Evolutionary conservation across 1,140 invertebrate species (phyloP).

Genomic region (Rhopalosiphum padi): DNA sequence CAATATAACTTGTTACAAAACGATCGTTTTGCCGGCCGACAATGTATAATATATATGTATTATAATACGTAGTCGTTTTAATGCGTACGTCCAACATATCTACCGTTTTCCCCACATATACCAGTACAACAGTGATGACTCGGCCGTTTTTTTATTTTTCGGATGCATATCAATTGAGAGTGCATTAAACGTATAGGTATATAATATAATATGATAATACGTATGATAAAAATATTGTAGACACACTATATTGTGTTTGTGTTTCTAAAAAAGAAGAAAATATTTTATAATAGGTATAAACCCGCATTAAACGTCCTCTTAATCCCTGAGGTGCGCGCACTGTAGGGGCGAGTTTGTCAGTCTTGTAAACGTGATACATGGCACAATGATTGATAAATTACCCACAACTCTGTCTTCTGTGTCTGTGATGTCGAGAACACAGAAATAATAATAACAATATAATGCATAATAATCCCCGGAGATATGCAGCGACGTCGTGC

Average conservation of each 20-base stretch:
- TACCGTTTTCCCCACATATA: background rate
- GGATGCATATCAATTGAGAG: background rate
- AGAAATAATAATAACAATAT: background rate
- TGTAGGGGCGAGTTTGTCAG: constrained; percentile 39
- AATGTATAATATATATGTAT: background rate
- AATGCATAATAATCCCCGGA: background rate
- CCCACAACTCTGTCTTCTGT: background rate
- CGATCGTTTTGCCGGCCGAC: background rate
- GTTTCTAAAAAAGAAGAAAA: background rate
- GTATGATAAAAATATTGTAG: background rate
- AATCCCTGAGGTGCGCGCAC: background rate
- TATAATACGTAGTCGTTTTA: background rate
- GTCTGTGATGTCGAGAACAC: background rate
- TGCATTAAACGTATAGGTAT: background rate
- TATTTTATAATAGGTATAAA: background rate
- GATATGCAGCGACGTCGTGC: background rate
- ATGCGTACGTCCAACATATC: background rate
- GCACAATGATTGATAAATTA: constrained; percentile 58
- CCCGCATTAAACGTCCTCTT: background rate
- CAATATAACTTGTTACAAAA: background rate
- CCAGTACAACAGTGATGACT: background rate
- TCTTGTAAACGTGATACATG: constrained; percentile 53
- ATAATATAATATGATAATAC: constrained; percentile 6
- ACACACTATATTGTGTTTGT: background rate
- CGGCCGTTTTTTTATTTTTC: background rate